Conservation (phyloP, 2,113 vertebrate species). For the Sylvia atricapilla region DNA sequence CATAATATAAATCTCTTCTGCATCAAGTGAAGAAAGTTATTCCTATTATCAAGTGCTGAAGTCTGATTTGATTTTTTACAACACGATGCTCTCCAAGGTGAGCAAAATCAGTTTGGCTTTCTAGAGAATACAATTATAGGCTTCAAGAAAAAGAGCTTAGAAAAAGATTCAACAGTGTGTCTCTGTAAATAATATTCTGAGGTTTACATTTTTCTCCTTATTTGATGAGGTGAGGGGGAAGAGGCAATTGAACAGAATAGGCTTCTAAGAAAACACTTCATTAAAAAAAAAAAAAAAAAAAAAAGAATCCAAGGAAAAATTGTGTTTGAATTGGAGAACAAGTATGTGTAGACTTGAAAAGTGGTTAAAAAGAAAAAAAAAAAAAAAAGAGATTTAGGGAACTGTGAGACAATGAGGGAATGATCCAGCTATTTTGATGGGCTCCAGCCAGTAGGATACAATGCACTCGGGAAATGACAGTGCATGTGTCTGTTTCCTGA, state of each 20-base stretch:
- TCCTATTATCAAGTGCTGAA: background rate
- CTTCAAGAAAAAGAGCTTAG: background rate
- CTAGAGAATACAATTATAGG: slow-evolving; percentile 18
- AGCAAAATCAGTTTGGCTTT: slow-evolving; percentile 32
- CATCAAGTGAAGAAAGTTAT: background rate
- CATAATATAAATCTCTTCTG: background rate
- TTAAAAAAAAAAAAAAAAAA: background rate
- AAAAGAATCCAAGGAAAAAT: background rate
- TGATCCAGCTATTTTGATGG: background rate
- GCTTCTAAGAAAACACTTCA: background rate
- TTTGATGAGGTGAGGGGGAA: background rate
- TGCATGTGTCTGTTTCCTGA: background rate
- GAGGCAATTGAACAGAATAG: background rate
- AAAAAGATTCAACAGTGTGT: background rate
- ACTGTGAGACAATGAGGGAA: background rate
- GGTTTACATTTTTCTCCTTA: background rate
- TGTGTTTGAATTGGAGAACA: background rate
- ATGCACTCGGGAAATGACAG: background rate
- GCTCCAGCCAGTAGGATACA: background rate
- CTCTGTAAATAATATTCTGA: background rate
- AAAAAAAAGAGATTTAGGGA: background rate
- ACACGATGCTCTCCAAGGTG: background rate
- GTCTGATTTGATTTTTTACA: slow-evolving; percentile 18
- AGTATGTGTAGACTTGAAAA: background rate
- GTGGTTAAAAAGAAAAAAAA: background rate